Evolutionary conservation across 1,140 invertebrate genomes (phyloP).

Genomic region (Temnothorax longispinosus): DNA sequence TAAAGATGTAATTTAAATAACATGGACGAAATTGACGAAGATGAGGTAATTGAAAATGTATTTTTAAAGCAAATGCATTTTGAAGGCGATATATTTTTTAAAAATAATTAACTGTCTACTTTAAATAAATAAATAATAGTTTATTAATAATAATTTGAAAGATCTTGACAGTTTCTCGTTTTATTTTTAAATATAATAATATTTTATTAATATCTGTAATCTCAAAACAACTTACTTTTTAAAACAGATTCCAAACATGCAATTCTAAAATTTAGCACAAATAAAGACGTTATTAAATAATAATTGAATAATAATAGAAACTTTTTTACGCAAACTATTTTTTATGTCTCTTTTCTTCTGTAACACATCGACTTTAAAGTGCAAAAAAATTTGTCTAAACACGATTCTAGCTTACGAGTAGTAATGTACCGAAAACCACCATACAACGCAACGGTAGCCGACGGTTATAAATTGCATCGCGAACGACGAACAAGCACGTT

Average conservation of each 20-base stretch:
- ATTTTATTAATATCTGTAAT: background rate
- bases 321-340: background rate
- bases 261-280: background rate
- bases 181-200: background rate
- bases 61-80: background rate
- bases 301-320: background rate
- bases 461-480: conserved; percentile 59
- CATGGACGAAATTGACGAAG: background rate
- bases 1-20: background rate
- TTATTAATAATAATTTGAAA: background rate
- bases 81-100: background rate
- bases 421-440: background rate
- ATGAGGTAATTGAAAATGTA: no score
- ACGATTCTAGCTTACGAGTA: background rate
- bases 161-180: background rate
- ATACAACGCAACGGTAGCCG: conserved; percentile 7
- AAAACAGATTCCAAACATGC: background rate
- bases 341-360: background rate
- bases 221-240: background rate
- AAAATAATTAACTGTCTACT: background rate
- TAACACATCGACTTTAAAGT: background rate
- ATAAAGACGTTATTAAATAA: background rate
- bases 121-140: background rate
- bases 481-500: background rate
- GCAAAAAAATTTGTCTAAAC: background rate